phyloP scores from a whole-genome alignment of 2,888 invertebrate species.

The Chrysopilus asiliformis region DNA sequence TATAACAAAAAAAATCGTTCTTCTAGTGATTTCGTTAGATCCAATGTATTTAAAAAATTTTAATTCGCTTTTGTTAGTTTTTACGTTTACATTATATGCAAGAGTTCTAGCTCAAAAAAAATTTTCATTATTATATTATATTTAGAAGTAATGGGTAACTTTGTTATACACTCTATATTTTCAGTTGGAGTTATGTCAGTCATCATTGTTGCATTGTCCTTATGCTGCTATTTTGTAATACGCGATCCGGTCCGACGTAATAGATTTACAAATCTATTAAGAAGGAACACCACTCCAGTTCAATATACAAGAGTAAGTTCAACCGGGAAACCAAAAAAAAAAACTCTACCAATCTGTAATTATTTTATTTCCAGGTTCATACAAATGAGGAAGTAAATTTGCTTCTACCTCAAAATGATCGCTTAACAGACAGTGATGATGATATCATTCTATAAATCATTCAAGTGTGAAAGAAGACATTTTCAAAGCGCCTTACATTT shows the following conservation, averaged over 20 bases:
- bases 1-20: too few relatives aligned
- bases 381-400: constrained; percentile 14
- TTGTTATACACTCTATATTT: too few relatives aligned
- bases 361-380: constrained; percentile 10
- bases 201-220: too few relatives aligned
- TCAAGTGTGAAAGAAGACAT: background rate
- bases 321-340: background rate
- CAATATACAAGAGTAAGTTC: constrained; percentile 27
- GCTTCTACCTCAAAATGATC: constrained; percentile 7
- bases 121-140: too few relatives aligned
- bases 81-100: too few relatives aligned
- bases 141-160: too few relatives aligned
- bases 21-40: too few relatives aligned
- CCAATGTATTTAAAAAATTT: too few relatives aligned
- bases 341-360: background rate
- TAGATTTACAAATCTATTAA: constrained; percentile 23
- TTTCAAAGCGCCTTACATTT: too few relatives aligned
- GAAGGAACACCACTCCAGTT: constrained; percentile 25
- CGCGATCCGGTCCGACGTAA: constrained; percentile 27
- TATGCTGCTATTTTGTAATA: constrained; percentile 21
- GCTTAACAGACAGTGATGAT: constrained; percentile 14
- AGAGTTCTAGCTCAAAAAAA: too few relatives aligned
- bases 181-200: too few relatives aligned
- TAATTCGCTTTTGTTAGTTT: too few relatives aligned
- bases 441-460: constrained; percentile 8